Evolutionary conservation across 2,113 vertebrate species (phyloP).

Genomic region (Pseudopipra pipra): DNA sequence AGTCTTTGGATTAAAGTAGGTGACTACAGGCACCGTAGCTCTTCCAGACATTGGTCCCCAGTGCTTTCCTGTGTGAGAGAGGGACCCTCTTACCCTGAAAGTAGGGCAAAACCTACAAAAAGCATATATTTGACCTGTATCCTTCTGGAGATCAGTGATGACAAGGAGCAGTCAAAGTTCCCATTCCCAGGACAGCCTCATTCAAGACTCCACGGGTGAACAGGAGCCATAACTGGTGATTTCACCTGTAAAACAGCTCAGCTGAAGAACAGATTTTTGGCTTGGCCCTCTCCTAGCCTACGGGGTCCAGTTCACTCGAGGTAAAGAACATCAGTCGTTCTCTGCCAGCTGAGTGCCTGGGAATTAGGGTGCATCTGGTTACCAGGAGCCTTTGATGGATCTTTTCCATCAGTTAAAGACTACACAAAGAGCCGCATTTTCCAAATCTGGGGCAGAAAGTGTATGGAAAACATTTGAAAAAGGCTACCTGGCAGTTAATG

Average conservation of each 20-base stretch:
- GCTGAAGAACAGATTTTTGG: conserved; percentile 4
- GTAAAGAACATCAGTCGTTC: not conserved
- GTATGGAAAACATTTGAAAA: not conserved
- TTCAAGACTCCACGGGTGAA: not conserved
- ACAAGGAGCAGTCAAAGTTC: not conserved
- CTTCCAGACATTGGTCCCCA: not conserved
- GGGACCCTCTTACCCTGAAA: not conserved
- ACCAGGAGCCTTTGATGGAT: not conserved
- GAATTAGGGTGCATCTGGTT: not conserved
- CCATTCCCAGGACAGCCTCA: not conserved
- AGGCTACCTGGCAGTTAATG: not conserved
- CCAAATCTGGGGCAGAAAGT: not conserved
- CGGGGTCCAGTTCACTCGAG: not conserved
- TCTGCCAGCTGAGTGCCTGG: not conserved
- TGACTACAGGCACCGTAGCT: no score
- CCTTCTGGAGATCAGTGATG: not conserved
- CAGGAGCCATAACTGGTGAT: not conserved
- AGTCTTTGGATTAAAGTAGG: not conserved
- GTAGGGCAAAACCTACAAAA: not conserved
- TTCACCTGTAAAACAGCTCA: not conserved
- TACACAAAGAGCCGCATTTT: not conserved
- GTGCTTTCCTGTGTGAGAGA: not conserved
- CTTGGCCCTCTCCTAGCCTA: not conserved
- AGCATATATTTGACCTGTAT: not conserved
- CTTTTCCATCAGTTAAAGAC: not conserved